A percentile compares a stretch with the other conserved stretches of the same genome.
phyloP scores from a whole-genome alignment of 2,113 vertebrate species.

The Neogale vison region DNA sequence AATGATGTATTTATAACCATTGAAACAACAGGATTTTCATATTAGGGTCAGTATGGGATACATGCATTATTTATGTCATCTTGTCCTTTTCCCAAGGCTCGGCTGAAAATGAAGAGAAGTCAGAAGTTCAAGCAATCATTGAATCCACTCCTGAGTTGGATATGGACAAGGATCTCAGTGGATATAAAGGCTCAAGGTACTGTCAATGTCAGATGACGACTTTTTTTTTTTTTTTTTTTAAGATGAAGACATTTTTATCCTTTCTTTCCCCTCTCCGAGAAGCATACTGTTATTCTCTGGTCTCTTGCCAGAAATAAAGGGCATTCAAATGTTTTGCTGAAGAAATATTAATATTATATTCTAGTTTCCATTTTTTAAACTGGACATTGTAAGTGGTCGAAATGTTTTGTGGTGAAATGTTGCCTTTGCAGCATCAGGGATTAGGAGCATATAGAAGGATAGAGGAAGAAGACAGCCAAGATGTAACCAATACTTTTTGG shows the following conservation, averaged over 20 bases:
- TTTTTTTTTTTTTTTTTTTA: background rate
- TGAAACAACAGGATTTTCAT: background rate
- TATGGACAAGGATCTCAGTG: constrained; percentile 94
- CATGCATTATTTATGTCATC: background rate
- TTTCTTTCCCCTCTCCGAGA: background rate
- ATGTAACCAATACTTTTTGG: background rate
- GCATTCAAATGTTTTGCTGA: background rate
- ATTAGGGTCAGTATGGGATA: background rate
- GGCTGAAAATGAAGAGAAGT: constrained; percentile 91
- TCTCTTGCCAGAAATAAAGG: background rate
- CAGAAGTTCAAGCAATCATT: constrained; percentile 98
- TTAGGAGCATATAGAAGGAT: background rate
- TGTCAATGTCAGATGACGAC: background rate
- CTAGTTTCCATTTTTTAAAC: background rate
- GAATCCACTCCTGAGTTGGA: constrained; percentile 98
- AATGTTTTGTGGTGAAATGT: background rate
- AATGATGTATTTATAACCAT: background rate
- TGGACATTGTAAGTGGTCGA: background rate
- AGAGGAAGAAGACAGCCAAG: background rate
- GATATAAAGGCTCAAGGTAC: constrained; percentile 94
- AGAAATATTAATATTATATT: constrained; percentile 22
- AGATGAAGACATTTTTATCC: background rate
- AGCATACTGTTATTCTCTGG: background rate
- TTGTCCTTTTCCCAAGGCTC: constrained; percentile 81
- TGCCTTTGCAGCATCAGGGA: background rate